Evolutionary conservation across 2,797 vertebrate species (phyloP).

Genomic region (Alfaro cultratus): DNA sequence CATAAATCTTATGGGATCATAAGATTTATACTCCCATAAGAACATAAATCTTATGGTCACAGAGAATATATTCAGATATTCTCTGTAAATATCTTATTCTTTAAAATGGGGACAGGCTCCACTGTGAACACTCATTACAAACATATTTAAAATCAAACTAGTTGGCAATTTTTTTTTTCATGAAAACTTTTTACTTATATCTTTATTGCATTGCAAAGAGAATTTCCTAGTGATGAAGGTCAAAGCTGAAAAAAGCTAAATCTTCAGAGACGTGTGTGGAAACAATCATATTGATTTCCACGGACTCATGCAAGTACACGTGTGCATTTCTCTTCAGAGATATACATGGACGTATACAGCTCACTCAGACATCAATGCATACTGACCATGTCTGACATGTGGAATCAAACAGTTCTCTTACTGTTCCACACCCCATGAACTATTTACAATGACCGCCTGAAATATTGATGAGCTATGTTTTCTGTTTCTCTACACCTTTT

Average conservation of each 20-base stretch:
- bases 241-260: no score
- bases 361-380: slow-evolving; percentile 33
- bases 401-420: slow-evolving; percentile 72
- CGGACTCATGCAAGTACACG: neutral
- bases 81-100: neutral
- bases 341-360: neutral
- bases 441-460: slow-evolving; percentile 82
- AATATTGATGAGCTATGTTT: slow-evolving; percentile 79
- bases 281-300: no score
- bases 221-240: no score
- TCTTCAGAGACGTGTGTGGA: neutral
- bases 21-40: no score
- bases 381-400: slow-evolving; percentile 68
- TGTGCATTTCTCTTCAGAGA: slow-evolving; percentile 1
- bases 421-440: slow-evolving; percentile 73
- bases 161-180: neutral
- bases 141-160: neutral
- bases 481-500: slow-evolving; percentile 67
- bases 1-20: slow-evolving; percentile 26
- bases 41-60: no score
- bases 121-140: neutral
- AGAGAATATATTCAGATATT: no score
- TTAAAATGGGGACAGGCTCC: neutral
- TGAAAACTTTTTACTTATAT: neutral
- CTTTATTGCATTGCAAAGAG: no score